Base-by-base conservation (phyloP, 2,113 vertebrate species). In the Cheirogaleus medius region DNA sequence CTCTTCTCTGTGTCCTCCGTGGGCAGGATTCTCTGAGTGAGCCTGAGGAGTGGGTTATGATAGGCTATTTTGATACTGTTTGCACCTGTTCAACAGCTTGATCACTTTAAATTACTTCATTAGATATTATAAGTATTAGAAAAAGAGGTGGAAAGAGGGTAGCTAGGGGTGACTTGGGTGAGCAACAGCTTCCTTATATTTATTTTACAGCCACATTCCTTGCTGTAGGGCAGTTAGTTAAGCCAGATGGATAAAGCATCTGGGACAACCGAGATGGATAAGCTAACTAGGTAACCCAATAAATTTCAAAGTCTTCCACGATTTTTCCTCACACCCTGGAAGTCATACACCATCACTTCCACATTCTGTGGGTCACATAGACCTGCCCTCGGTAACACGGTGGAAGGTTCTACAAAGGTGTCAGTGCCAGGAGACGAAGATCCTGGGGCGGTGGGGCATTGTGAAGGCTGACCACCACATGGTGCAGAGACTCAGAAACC, bases 361-460 rank as follows among this genome's bases (percentile, higher is more conserved):
- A 23, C 20, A 44, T 44, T 88, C 27, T 84, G 8, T 74, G 84
- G 56, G 34, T 66, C 7, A 1, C 63, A 37, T 3, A 42, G 18
- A 34, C 42, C 44, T 47, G 3, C 32, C 18, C 6, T 17, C 8
- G 42, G 5, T 29, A 5, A 5, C 5, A 7, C n/a, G 17, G 6
- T 63, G 8, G 80, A 88, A 63, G 18, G 6, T 0, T 47, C 56
- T 64, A 2, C n/a, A 37, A n/a, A n/a, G 27, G 34, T 60, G 20
- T 83, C 64, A 73, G 37, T 87, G 8, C 15, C 39, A 74, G 44
- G 77, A 44, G 69, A 25, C 27, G 5, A 64, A 18, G 49, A 47
- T n/a, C 37, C 15, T 6, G 1, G 42, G 4, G 5, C 11, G 29
- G 1, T 12, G 18, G 34, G 29, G n/a, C 49, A 1, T 63, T 5